phyloP scores from a whole-genome alignment of 92 coral and sea anemone species.

The Palythoa heliodiscus region DNA sequence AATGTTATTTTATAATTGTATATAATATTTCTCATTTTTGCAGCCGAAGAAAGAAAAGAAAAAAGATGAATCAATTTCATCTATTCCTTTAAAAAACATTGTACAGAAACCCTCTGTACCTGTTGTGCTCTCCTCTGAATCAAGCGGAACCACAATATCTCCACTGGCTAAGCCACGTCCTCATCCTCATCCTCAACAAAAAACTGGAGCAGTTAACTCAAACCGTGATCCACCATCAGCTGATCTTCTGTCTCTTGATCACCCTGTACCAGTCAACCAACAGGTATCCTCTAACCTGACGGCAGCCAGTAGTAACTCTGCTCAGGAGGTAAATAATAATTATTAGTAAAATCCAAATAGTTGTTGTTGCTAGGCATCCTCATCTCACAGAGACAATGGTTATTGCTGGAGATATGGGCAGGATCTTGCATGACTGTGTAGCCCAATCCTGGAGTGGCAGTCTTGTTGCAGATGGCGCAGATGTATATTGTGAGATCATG shows the following conservation, averaged over 20 bases:
- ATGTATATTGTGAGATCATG: too few species aligned
- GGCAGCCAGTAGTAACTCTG: background rate
- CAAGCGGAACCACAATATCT: background rate
- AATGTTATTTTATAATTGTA: background rate
- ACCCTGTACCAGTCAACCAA: background rate
- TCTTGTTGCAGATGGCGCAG: too few species aligned
- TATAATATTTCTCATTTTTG: background rate
- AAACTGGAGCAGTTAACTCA: background rate
- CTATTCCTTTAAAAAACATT: conserved; percentile 17
- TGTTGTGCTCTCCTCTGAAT: background rate
- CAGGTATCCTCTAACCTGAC: background rate
- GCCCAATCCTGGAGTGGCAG: too few species aligned
- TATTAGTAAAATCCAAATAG: too few species aligned
- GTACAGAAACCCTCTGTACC: conserved; percentile 4
- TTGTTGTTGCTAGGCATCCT: too few species aligned
- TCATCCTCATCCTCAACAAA: conserved; percentile 22
- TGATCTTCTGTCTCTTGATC: conserved; percentile 39
- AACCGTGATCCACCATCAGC: conserved; percentile 24
- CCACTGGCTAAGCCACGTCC: conserved; percentile 15
- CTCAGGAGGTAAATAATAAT: background rate
- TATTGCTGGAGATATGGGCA: too few species aligned
- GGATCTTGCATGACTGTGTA: too few species aligned
- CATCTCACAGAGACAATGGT: too few species aligned
- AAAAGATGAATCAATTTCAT: background rate
- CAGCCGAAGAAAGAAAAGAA: conserved; percentile 38